Conservation (phyloP, 2,797 vertebrate species). For the Halcyon leucocephala region DNA sequence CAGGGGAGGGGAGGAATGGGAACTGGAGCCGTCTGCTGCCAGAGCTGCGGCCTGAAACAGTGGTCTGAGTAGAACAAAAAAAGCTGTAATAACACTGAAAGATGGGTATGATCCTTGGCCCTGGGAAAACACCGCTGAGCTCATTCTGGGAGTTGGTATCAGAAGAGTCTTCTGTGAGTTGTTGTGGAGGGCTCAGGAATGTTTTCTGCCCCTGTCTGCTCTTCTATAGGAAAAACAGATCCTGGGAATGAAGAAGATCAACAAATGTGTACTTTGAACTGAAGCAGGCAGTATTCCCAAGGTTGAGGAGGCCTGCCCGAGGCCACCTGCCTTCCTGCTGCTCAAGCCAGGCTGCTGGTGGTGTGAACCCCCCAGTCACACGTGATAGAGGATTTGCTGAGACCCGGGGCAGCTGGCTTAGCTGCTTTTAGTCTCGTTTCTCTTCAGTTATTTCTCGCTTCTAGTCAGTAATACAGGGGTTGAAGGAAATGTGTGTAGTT, state of each 20-base stretch:
- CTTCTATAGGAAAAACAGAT: not conserved
- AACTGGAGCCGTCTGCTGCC: not conserved
- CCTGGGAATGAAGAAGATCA: not conserved
- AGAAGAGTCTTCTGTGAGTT: not conserved
- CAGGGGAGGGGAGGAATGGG: rapidly evolving
- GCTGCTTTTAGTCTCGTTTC: not conserved
- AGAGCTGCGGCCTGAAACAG: not conserved
- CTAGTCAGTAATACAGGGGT: not conserved
- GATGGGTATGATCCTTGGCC: not conserved
- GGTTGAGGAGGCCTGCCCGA: not conserved
- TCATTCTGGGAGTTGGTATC: not conserved
- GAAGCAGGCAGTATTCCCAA: not conserved
- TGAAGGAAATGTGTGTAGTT: not conserved
- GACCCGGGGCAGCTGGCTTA: not conserved
- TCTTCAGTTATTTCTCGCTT: not conserved
- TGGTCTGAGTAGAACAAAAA: not conserved
- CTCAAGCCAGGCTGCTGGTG: not conserved
- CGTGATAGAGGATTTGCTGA: not conserved
- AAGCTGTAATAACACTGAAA: not conserved
- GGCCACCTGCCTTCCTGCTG: not conserved
- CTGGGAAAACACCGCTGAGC: not conserved
- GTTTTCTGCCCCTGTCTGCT: not conserved
- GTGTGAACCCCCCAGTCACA: not conserved
- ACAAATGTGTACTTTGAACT: not conserved
- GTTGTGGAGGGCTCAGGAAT: not conserved